phyloP scores from a whole-genome alignment of 30 jellyfish, hydroid and myxozoan genomes.

The Sanderia malayensis region DNA sequence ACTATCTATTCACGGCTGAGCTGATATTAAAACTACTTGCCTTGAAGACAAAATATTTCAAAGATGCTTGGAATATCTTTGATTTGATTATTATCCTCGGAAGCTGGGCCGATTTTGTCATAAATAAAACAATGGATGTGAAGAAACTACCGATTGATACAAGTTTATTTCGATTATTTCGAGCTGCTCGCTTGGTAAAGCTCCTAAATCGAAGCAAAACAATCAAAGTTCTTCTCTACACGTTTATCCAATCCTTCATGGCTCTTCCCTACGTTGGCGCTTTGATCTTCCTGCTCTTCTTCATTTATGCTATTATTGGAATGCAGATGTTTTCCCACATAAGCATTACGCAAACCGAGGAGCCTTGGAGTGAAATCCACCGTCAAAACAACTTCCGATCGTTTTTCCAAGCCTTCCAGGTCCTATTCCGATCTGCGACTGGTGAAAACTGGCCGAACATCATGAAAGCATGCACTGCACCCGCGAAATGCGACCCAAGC shows the following conservation, averaged over 20 bases:
- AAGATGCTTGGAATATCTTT: constrained; percentile 80
- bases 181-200: constrained; percentile 81
- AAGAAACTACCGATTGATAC: constrained; percentile 53
- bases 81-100: constrained; percentile 78
- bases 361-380: constrained; percentile 71
- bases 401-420: constrained; percentile 61
- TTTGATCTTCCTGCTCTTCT: constrained; percentile 69
- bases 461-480: constrained; percentile 66
- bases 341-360: constrained; percentile 24
- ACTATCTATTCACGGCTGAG: constrained; percentile 68
- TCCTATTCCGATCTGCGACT: constrained; percentile 74
- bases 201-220: constrained; percentile 70
- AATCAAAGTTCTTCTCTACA: constrained; percentile 59
- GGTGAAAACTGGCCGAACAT: constrained; percentile 87
- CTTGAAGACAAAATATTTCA: constrained; percentile 67
- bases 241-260: constrained; percentile 79
- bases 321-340: constrained; percentile 69
- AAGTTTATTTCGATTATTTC: constrained; percentile 64
- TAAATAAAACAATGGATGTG: constrained; percentile 38
- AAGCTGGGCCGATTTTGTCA: constrained; percentile 73
- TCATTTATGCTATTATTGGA: constrained; percentile 73
- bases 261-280: constrained; percentile 89
- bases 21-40: constrained; percentile 65
- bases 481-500: constrained; percentile 63
- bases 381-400: constrained; percentile 75